Evolutionary conservation across 1,140 invertebrate species (phyloP).

Genomic region (Drosophila ercepeae): DNA sequence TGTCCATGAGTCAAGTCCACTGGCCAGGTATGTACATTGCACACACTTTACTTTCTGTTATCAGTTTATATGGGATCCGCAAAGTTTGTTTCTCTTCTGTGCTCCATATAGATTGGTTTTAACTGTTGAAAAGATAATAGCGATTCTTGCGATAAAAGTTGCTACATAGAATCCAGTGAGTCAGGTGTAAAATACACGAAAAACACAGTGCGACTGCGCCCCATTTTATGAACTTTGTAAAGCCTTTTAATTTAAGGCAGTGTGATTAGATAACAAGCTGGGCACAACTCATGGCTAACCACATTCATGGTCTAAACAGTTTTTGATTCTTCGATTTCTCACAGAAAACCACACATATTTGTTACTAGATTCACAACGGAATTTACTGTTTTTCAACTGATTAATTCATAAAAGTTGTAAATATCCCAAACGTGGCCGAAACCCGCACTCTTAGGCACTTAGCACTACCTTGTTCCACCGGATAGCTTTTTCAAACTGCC

Average conservation of each 20-base stretch:
- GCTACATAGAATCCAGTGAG: conserved; percentile 32
- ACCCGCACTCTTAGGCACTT: too few species aligned
- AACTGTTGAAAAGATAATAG: conserved; percentile 18
- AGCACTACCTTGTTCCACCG: conserved; percentile 65
- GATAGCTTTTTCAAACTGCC: conserved; percentile 64
- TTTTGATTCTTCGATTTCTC: neutral
- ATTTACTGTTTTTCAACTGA: neutral
- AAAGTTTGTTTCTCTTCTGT: conserved; percentile 32
- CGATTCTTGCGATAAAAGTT: conserved; percentile 17
- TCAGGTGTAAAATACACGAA: conserved; percentile 42
- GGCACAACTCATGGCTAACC: neutral
- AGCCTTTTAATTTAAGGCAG: conserved; percentile 47
- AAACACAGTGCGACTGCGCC: conserved; percentile 8
- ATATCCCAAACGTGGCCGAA: neutral
- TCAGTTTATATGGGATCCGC: conserved; percentile 58
- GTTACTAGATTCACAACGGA: neutral
- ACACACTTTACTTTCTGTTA: conserved; percentile 48
- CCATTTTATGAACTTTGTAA: conserved; percentile 22
- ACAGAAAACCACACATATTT: neutral
- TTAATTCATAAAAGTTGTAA: neutral
- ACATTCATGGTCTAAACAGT: neutral
- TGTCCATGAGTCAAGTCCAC: conserved; percentile 58
- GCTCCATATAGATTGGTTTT: conserved; percentile 18
- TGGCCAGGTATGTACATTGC: conserved; percentile 15
- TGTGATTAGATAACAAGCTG: conserved; percentile 59